Evolutionary conservation across 2,888 invertebrate species (phyloP).

Genomic region (Deilephila porcellus): DNA sequence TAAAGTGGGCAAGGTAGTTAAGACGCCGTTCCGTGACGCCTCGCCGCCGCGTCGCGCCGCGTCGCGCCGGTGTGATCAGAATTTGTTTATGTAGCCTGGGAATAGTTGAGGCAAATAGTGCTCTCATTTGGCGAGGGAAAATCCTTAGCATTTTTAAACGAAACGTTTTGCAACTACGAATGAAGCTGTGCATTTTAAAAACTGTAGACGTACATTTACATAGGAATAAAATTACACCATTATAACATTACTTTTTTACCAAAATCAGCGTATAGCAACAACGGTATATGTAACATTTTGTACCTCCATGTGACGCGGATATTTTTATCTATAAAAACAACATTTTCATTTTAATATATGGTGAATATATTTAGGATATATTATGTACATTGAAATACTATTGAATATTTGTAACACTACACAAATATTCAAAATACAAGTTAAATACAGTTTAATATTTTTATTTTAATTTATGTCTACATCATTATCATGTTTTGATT

Average conservation of each 20-base stretch:
- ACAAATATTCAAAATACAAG: too few relatives aligned
- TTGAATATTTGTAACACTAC: too few relatives aligned
- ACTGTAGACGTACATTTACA: constrained; percentile 63
- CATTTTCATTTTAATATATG: not conserved
- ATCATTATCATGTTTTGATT: too few relatives aligned
- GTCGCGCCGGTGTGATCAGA: constrained; percentile 74
- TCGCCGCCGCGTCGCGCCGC: constrained; percentile 54
- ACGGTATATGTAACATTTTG: constrained; percentile 22
- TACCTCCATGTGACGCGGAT: constrained; percentile 1
- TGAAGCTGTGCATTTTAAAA: constrained; percentile 72
- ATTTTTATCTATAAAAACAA: not conserved
- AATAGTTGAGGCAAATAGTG: constrained; percentile 73
- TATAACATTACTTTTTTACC: constrained; percentile 34
- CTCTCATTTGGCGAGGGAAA: constrained; percentile 77
- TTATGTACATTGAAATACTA: too few relatives aligned
- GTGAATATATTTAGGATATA: too few relatives aligned
- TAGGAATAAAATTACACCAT: constrained; percentile 66
- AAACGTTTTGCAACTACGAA: constrained; percentile 76
- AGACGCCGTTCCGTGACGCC: constrained; percentile 46
- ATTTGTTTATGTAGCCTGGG: constrained; percentile 79
- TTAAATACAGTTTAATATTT: too few relatives aligned
- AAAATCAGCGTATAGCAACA: constrained; percentile 27
- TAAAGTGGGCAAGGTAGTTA: constrained; percentile 49
- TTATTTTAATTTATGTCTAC: too few relatives aligned
- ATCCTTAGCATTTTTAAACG: constrained; percentile 77